These are phyloP conservation scores for Steinernema feltiae DNA, from an alignment of 1,140 invertebrate species.

Conservation along the genomic window DNA sequence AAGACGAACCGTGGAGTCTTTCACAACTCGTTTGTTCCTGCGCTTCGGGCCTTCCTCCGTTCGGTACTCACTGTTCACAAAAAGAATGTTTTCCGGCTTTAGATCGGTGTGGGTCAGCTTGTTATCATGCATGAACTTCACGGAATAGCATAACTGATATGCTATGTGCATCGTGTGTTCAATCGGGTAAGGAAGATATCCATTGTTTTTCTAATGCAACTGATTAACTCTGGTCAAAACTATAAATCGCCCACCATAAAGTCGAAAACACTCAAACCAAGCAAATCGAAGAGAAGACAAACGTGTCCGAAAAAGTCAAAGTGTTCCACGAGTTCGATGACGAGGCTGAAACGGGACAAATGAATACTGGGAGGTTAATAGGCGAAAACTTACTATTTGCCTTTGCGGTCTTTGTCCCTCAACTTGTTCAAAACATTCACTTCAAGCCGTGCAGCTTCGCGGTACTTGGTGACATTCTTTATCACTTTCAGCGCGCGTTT, in stretches of 20 bases:
- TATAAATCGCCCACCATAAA: constrained; percentile 97
- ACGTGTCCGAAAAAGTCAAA: constrained; percentile 99
- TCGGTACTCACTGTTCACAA: constrained; percentile 67
- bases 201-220: constrained; percentile 87
- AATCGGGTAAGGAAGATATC: constrained; percentile 93
- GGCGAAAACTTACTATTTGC: constrained; percentile 47
- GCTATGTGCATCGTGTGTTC: constrained; percentile 94
- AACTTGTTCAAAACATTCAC: neutral
- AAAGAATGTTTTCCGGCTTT: constrained; percentile 98
- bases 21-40: constrained; percentile 63
- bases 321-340: constrained; percentile 96
- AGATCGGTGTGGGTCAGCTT: constrained; percentile 97
- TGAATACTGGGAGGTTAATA: neutral
- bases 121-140: constrained; percentile 95
- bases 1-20: constrained; percentile 83
- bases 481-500: constrained; percentile 91
- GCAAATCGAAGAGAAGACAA: constrained; percentile 97
- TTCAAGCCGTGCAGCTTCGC: constrained; percentile 87
- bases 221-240: too few species aligned
- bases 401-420: constrained; percentile 10
- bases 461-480: constrained; percentile 98
- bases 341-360: constrained; percentile 64
- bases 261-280: constrained; percentile 97
- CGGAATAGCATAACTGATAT: constrained; percentile 92
- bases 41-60: constrained; percentile 32